Conservation (phyloP, 2,797 vertebrate genomes). For the Loris lydekkerianus region DNA sequence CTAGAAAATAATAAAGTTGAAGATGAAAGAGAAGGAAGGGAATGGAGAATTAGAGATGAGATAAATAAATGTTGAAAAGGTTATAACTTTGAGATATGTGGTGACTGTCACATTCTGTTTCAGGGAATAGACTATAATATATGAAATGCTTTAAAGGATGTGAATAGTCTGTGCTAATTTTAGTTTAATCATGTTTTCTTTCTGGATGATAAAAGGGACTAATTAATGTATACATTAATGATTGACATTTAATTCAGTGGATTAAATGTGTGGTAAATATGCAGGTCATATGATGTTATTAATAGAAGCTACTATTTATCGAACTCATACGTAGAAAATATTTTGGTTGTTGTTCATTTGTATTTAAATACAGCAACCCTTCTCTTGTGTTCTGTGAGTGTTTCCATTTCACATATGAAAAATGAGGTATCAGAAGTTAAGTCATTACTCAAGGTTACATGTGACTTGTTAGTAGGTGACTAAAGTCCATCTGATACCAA, state of each 20-base stretch:
- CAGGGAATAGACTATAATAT: conserved; percentile 28
- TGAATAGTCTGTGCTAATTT: conserved; percentile 22
- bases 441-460: background rate
- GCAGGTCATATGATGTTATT: background rate
- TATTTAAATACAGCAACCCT: background rate
- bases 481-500: background rate
- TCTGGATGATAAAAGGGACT: background rate
- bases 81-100: conserved; percentile 39
- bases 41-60: background rate
- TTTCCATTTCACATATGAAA: background rate
- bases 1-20: conserved; percentile 18
- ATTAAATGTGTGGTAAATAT: background rate
- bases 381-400: background rate
- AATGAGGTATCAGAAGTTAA: background rate
- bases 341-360: background rate
- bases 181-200: conserved; percentile 36
- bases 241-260: conserved; percentile 22
- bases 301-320: background rate
- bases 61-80: conserved; percentile 53
- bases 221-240: background rate
- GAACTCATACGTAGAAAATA: background rate
- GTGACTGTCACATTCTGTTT: conserved; percentile 53
- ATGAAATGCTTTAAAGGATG: conserved; percentile 31
- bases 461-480: background rate
- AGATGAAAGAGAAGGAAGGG: conserved; percentile 3